Evolutionary conservation across 2,797 vertebrate species (phyloP).

Genomic region (Anabacerthia variegaticeps): DNA sequence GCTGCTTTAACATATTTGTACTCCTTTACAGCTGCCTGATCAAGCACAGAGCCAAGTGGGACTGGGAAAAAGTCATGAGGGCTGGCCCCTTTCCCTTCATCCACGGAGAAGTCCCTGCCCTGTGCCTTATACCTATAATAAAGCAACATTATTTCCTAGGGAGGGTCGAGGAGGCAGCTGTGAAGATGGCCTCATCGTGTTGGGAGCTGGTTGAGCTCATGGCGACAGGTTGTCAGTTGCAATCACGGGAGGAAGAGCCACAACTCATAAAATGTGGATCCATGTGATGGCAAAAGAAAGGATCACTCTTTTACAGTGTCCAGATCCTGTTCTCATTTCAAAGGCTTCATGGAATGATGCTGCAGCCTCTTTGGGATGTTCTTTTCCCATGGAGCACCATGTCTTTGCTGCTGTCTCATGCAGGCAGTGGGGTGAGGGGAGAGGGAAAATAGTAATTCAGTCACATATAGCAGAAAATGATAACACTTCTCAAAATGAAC

Average conservation of each 20-base stretch:
- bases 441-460: not conserved
- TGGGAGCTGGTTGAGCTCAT: not conserved
- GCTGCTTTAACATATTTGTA: not conserved
- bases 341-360: not conserved
- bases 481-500: not conserved
- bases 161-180: not conserved
- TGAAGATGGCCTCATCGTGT: not conserved
- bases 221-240: not conserved
- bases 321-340: not conserved
- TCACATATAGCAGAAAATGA: not conserved
- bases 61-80: not conserved
- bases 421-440: not conserved
- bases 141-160: not conserved
- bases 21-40: not conserved
- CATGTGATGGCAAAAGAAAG: not conserved
- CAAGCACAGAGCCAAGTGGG: not conserved
- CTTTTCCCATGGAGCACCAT: not conserved
- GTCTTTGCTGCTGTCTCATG: not conserved
- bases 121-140: not conserved
- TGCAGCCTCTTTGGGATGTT: not conserved
- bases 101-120: not conserved
- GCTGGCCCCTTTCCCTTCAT: not conserved
- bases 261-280: not conserved
- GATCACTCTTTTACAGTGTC: not conserved
- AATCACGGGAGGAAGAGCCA: not conserved